A percentile compares a stretch with the other conserved stretches of the same genome.
phyloP scores from a whole-genome alignment of 2,888 invertebrate genomes.

The Lasiommata megera region DNA sequence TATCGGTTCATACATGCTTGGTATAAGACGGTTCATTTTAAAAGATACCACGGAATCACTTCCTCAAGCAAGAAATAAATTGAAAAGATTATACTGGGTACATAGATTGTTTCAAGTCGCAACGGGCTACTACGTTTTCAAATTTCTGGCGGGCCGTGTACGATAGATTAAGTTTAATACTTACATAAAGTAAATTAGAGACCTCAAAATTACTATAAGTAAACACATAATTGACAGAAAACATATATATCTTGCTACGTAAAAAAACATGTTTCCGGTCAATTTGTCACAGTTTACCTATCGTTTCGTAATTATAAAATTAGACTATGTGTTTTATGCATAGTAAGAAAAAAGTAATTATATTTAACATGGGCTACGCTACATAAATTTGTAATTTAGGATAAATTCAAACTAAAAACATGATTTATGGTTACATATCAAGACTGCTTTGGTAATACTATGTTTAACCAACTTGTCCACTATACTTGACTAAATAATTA shows the following conservation, averaged over 20 bases:
- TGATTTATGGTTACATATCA: no score
- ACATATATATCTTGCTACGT: not conserved
- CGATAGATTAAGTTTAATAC: constrained; percentile 44
- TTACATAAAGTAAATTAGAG: not conserved
- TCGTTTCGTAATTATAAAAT: not conserved
- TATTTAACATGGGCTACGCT: not conserved
- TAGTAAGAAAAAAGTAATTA: not conserved
- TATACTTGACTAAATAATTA: no score
- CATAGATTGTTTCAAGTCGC: constrained; percentile 83
- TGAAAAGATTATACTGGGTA: constrained; percentile 85
- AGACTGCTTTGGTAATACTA: not conserved
- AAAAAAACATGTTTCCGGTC: constrained; percentile 4
- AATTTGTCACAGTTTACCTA: not conserved
- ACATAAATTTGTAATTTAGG: not conserved
- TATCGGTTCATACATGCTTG: constrained; percentile 89
- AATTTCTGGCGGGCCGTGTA: constrained; percentile 65
- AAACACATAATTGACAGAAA: constrained; percentile 2
- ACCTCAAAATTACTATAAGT: constrained; percentile 6
- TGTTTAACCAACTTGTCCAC: no score
- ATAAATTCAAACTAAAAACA: no score
- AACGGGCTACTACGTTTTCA: constrained; percentile 80
- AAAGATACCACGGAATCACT: constrained; percentile 87
- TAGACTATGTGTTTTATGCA: not conserved
- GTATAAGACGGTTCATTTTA: constrained; percentile 90
- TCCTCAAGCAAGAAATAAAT: constrained; percentile 83